Evolutionary conservation across 1,140 invertebrate genomes (phyloP).

Genomic region (Zaprionus ornatus): DNA sequence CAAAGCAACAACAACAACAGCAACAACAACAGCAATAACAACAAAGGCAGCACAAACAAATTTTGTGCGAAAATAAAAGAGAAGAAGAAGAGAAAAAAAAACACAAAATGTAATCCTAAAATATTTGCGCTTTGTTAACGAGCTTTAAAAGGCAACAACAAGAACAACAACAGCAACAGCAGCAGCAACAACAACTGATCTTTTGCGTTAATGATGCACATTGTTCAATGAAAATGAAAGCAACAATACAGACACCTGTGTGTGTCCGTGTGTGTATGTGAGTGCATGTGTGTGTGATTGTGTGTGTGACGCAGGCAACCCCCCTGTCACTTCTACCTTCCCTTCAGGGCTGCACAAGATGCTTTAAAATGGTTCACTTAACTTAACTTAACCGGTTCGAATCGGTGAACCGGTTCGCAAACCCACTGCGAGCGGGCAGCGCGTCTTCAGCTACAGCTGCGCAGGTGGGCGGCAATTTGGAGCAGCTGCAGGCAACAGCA

Average conservation of each 20-base stretch:
- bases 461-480: slow-evolving; percentile 76
- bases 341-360: background rate
- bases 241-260: slow-evolving; percentile 10
- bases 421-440: slow-evolving; percentile 6
- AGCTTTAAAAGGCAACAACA: slow-evolving; percentile 55
- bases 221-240: slow-evolving; percentile 81
- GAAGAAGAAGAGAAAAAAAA: background rate
- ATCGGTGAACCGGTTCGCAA: background rate
- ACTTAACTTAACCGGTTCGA: background rate
- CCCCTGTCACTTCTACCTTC: too few relatives aligned
- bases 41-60: slow-evolving; percentile 32
- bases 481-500: slow-evolving; percentile 56
- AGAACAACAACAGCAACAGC: slow-evolving; percentile 33
- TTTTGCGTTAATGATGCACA: slow-evolving; percentile 78
- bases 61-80: slow-evolving; percentile 23
- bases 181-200: slow-evolving; percentile 17
- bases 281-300: background rate
- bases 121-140: slow-evolving; percentile 80
- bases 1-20: slow-evolving; percentile 21
- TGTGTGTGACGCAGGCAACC: background rate
- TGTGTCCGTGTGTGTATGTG: background rate
- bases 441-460: slow-evolving; percentile 12
- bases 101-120: slow-evolving; percentile 66
- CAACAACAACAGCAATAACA: slow-evolving; percentile 9
- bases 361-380: background rate